Evolutionary conservation across 37 sponge, comb jelly and placozoan species (phyloP).

Genomic region (Lycopodina hypogea): DNA sequence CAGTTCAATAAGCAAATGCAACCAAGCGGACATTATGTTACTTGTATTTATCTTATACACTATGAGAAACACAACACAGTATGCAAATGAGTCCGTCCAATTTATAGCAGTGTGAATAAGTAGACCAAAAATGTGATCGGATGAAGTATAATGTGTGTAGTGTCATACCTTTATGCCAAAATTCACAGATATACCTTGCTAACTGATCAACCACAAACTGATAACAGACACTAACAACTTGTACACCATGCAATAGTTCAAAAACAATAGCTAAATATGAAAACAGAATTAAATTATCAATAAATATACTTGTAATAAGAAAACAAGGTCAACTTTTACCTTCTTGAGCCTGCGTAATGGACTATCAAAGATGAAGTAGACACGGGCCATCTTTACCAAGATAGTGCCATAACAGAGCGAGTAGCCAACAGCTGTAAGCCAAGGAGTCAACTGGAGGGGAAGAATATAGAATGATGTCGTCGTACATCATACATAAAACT

Average conservation of each 20-base stretch:
- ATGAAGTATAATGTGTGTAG: too few relatives aligned
- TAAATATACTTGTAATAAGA: neutral
- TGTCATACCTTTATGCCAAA: too few relatives aligned
- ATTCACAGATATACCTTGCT: constrained; percentile 19
- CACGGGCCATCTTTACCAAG: constrained; percentile 45
- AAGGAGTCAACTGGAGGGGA: constrained; percentile 1
- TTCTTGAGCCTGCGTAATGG: constrained; percentile 16
- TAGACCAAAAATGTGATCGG: too few relatives aligned
- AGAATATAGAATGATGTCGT: neutral
- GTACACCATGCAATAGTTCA: too few relatives aligned
- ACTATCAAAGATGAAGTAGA: constrained; percentile 49
- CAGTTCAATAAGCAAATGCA: too few relatives aligned
- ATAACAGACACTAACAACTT: constrained; percentile 28
- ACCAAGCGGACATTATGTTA: too few relatives aligned
- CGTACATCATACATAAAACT: neutral
- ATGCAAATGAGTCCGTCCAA: too few relatives aligned
- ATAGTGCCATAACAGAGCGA: constrained; percentile 56
- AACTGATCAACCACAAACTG: constrained; percentile 26
- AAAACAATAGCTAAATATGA: too few relatives aligned
- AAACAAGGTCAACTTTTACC: neutral
- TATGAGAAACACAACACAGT: too few relatives aligned
- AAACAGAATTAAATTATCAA: neutral
- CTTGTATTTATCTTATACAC: too few relatives aligned
- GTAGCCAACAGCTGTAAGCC: constrained; percentile 47
- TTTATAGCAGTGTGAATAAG: too few relatives aligned